Evolutionary conservation across 2,113 vertebrate genomes (phyloP).

Genomic region (Rattus rattus): DNA sequence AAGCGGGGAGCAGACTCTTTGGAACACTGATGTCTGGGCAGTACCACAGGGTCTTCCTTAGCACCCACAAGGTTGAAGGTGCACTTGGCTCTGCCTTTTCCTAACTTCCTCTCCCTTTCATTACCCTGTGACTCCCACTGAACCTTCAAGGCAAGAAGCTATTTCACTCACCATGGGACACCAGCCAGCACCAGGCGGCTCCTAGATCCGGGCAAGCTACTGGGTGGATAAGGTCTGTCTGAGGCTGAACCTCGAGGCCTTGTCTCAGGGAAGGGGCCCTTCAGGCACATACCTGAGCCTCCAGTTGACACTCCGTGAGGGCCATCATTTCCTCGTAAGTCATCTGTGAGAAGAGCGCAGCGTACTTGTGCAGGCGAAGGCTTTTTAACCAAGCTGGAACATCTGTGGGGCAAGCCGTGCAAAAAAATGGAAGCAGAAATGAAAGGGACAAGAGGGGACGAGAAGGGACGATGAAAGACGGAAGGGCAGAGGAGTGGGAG

Average conservation of each 20-base stretch:
- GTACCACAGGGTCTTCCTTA: not conserved
- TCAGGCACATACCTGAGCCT: slow-evolving; percentile 90
- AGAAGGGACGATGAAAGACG: slow-evolving; percentile 21
- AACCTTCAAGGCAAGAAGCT: not conserved
- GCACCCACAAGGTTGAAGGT: not conserved
- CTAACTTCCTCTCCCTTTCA: not conserved
- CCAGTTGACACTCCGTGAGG: slow-evolving; percentile 95
- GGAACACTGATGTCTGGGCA: not conserved
- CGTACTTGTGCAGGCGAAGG: slow-evolving; percentile 98
- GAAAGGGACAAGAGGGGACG: slow-evolving; percentile 23
- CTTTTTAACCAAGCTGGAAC: slow-evolving; percentile 99
- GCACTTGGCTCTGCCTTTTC: not conserved
- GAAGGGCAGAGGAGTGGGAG: not conserved
- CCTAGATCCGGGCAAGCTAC: not conserved
- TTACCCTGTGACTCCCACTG: not conserved
- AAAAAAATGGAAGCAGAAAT: slow-evolving; percentile 42
- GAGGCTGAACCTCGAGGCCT: not conserved
- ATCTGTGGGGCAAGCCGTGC: slow-evolving; percentile 86
- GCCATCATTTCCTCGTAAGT: slow-evolving; percentile 99
- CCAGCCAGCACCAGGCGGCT: not conserved
- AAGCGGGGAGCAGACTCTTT: not conserved
- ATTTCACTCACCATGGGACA: not conserved
- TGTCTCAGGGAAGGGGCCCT: not conserved
- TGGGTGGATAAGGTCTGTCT: not conserved
- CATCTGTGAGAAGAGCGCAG: slow-evolving; percentile 97